Base-by-base conservation (phyloP, 2,113 vertebrate genomes). In the Engraulis encrasicolus region DNA sequence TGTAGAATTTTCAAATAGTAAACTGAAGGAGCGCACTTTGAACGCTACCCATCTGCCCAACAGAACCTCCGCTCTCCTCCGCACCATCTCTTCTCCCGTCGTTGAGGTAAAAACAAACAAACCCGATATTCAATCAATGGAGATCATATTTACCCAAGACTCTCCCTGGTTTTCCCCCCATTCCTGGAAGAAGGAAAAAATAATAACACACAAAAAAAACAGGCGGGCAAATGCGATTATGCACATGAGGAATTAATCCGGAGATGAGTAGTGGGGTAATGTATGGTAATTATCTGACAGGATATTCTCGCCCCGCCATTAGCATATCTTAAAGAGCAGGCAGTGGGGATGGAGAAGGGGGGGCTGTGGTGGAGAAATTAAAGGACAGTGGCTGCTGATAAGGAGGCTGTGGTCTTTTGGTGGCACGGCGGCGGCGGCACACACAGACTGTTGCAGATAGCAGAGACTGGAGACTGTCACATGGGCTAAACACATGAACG, bases 241-340 rank as follows among this genome's bases (percentile, higher is more conserved):
- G 96, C 97, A 98, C 95, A 96, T 96, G 96, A 96, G 96, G 96
- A 97, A 98, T 98, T 99, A 98, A 98, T 98, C 96, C 95, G 89
- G 93, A 96, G 96, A 97, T 97, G 97, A 98, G 95, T 96, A 95
- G 90, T 91, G 91, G n/a, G 95, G 96, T 96, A 96, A 96, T 97
- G 93, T 97, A 97, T 98, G 96, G 96, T 98, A 98, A 99, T 98
- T 96, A 97, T 95, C 95, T 95, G 95, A 96, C 96, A 97, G 96
- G 96, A 96, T 97, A 96, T 97, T 96, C 96, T 97, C 97, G 96
- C 95, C 94, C 92, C 88, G 94, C 93, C 94, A 98, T 99, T 98
- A 97, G 96, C 97, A 97, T 99, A 98, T 97, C 97, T 96, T 94
- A 93, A 94, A 94, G 95, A 96, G 97, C 97, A 98, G 97, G 95